phyloP scores from a whole-genome alignment of 2,113 vertebrate species.

The Melanerpes formicivorus region DNA sequence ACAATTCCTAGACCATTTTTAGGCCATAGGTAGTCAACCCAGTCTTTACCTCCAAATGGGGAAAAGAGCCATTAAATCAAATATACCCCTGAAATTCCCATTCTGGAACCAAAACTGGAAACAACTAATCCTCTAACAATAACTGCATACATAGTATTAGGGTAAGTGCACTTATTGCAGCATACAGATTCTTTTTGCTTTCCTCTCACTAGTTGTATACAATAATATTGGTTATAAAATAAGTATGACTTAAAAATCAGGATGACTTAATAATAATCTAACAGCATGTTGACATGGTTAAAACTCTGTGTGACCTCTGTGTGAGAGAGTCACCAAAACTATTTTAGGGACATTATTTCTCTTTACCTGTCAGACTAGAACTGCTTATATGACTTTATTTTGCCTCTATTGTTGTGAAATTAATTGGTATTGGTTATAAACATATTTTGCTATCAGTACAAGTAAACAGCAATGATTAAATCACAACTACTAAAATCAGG shows the following conservation, averaged over 20 bases:
- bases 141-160: not conserved
- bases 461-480: not conserved
- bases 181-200: not conserved
- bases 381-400: not conserved
- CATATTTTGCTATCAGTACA: not conserved
- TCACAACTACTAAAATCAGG: not conserved
- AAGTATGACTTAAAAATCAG: rapidly evolving
- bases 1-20: not conserved
- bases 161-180: not conserved
- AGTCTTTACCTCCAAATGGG: not conserved
- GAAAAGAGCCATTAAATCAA: not conserved
- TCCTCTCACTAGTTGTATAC: not conserved
- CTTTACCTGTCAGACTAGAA: not conserved
- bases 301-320: not conserved
- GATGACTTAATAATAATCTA: not conserved
- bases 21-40: not conserved
- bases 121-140: not conserved
- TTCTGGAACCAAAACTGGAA: not conserved
- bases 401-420: not conserved
- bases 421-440: not conserved
- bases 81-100: not conserved
- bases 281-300: not conserved
- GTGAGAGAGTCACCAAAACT: not conserved
- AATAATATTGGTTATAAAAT: not conserved
- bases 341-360: not conserved